phyloP scores from a whole-genome alignment of 2,797 vertebrate species.

The Arrhamphus sclerolepis region DNA sequence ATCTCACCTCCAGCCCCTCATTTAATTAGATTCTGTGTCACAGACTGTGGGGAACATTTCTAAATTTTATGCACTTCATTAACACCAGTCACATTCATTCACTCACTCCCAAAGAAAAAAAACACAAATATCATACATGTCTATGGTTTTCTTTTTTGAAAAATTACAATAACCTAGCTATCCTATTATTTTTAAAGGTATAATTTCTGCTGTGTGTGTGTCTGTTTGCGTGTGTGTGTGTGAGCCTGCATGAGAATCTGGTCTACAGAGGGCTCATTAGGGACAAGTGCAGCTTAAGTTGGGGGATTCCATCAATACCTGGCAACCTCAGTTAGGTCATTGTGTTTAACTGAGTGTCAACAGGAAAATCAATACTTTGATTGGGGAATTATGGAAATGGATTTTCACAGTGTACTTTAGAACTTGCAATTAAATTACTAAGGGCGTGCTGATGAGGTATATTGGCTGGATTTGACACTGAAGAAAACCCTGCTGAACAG shows the following conservation, averaged over 20 bases:
- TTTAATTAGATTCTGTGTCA: conserved; percentile 30
- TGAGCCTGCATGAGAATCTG: conserved; percentile 5
- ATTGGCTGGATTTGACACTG: conserved; percentile 25
- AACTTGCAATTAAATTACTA: conserved; percentile 53
- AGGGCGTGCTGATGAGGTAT: conserved; percentile 31
- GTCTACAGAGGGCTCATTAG: conserved; percentile 56
- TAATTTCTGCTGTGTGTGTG: no score
- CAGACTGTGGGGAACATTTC: conserved; percentile 8
- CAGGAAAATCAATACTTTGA: conserved; percentile 60
- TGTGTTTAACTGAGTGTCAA: conserved; percentile 52
- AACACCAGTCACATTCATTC: conserved; percentile 3
- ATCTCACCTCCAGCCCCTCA: not conserved
- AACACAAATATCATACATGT: no score
- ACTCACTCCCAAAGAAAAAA: not conserved
- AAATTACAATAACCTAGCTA: no score
- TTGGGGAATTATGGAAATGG: conserved; percentile 64
- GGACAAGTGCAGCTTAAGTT: conserved; percentile 40
- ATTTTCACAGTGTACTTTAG: conserved; percentile 52
- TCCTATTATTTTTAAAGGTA: no score
- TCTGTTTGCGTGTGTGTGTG: not conserved
- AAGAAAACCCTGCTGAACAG: conserved; percentile 34
- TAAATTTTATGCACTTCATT: conserved; percentile 33
- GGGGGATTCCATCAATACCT: conserved; percentile 52
- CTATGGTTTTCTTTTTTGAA: no score
- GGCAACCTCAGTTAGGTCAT: conserved; percentile 39